Evolutionary conservation across 1,140 invertebrate species (phyloP).

Genomic region (Orchestia grillus): DNA sequence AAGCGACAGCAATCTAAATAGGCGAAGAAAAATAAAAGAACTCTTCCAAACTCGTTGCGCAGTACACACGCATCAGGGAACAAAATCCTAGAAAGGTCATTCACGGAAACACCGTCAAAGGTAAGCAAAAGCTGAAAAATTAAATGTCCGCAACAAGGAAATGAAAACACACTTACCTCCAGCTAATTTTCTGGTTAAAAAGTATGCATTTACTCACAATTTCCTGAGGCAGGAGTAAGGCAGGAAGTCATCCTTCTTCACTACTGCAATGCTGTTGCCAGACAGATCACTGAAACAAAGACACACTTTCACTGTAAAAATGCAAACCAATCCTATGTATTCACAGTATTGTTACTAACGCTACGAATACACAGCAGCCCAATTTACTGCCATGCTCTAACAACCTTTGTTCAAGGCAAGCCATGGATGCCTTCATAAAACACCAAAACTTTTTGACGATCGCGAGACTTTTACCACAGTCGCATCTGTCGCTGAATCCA

Average conservation of each 20-base stretch:
- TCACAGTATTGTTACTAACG: neutral
- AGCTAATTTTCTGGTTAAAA: neutral
- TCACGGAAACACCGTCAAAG: neutral
- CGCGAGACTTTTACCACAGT: too few relatives aligned
- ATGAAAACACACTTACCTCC: neutral
- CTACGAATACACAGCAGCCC: too few relatives aligned
- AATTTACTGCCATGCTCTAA: too few relatives aligned
- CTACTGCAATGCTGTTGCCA: neutral
- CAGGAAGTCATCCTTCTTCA: conserved; percentile 6
- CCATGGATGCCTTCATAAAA: too few relatives aligned
- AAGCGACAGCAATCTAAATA: too few relatives aligned
- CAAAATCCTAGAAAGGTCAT: too few relatives aligned
- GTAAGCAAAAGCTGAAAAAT: neutral
- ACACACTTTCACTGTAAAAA: neutral
- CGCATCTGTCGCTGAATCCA: too few relatives aligned
- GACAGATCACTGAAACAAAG: conserved; percentile 16
- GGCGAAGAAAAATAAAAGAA: too few relatives aligned
- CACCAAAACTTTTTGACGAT: too few relatives aligned
- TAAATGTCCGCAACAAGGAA: neutral
- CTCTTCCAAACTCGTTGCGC: too few relatives aligned
- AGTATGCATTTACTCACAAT: conserved; percentile 17
- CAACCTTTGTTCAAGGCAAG: too few relatives aligned
- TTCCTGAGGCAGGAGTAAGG: conserved; percentile 24
- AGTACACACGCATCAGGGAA: too few relatives aligned
- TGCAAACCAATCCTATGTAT: neutral